Conservation (phyloP, 2,113 vertebrate species). For the Etheostoma spectabile region DNA sequence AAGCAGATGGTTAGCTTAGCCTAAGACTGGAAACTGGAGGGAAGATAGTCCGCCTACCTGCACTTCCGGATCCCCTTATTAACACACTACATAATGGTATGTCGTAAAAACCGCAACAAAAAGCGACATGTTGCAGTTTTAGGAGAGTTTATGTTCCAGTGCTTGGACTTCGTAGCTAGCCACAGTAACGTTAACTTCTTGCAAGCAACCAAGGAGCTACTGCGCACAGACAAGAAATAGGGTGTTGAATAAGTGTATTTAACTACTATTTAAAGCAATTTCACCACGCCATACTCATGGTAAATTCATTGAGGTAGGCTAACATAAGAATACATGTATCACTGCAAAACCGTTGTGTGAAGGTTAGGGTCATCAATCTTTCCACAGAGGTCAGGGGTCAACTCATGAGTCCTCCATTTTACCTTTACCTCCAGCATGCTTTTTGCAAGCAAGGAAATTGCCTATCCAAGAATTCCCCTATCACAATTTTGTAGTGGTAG, state of each 20-base stretch:
- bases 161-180: background rate
- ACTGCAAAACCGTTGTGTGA: background rate
- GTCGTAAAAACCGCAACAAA: background rate
- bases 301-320: slow-evolving; percentile 50
- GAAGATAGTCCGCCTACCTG: background rate
- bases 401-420: slow-evolving; percentile 57
- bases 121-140: background rate
- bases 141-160: too few relatives aligned
- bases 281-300: slow-evolving; percentile 3
- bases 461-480: background rate
- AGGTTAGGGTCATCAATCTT: slow-evolving; percentile 29
- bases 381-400: slow-evolving; percentile 74
- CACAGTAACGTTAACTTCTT: background rate
- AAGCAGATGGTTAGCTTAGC: slow-evolving; percentile 12
- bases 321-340: slow-evolving; percentile 26
- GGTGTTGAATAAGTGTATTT: background rate
- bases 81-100: background rate
- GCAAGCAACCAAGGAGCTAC: background rate
- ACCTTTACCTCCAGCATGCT: slow-evolving; percentile 8
- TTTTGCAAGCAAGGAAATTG: slow-evolving; percentile 13
- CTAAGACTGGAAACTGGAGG: background rate
- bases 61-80: background rate
- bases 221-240: background rate
- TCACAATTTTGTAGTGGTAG: slow-evolving; percentile 1
- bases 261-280: slow-evolving; percentile 11